These are phyloP conservation scores for Pocillopora meandrina DNA, from an alignment of 92 coral and sea anemone genomes.

Conservation along the genomic window DNA sequence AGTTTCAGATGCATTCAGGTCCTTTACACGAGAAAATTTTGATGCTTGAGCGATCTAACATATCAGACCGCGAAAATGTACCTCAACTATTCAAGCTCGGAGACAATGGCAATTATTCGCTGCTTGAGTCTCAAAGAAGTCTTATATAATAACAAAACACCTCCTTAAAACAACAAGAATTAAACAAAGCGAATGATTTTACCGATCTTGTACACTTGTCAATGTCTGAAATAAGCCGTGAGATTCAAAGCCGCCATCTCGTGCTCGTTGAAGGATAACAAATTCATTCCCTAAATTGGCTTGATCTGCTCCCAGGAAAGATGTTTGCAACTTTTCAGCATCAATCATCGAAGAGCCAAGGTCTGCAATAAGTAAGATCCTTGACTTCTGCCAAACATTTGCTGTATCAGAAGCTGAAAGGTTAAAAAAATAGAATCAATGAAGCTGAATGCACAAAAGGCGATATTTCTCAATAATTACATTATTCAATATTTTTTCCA, in stretches of 20 bases:
- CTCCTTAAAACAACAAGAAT: neutral
- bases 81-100: neutral
- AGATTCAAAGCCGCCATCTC: neutral
- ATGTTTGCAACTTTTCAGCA: constrained; percentile 11
- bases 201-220: constrained; percentile 11
- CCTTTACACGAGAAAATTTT: neutral
- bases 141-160: neutral
- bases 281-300: neutral
- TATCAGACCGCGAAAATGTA: neutral
- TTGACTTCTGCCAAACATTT: constrained; percentile 1
- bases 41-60: neutral
- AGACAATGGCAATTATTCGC: constrained; percentile 25
- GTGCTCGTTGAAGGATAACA: constrained; percentile 12
- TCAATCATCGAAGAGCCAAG: neutral
- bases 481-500: neutral
- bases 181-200: neutral
- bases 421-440: neutral
- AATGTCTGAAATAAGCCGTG: constrained; percentile 2
- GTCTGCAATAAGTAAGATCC: constrained; percentile 1
- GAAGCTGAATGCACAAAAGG: neutral
- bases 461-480: neutral
- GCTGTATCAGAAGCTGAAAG: constrained; percentile 13
- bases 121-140: neutral
- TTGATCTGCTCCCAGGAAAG: neutral
- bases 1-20: neutral